Evolutionary conservation across 2,797 vertebrate species (phyloP).

Genomic region (Microcaecilia unicolor): DNA sequence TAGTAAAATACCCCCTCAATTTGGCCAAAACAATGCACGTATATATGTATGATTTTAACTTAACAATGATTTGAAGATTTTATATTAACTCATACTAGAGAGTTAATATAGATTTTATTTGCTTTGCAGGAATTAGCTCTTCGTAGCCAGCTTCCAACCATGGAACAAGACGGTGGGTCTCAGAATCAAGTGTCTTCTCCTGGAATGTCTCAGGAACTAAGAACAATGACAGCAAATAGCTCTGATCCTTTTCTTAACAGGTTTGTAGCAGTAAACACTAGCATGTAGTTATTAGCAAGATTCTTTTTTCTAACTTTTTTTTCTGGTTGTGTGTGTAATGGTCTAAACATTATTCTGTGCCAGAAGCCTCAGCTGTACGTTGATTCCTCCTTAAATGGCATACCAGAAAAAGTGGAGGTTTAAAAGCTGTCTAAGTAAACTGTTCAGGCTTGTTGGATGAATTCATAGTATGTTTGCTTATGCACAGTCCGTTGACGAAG

Average conservation of each 20-base stretch:
- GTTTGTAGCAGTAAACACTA: conserved; percentile 52
- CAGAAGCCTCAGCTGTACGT: conserved; percentile 42
- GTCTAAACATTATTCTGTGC: conserved; percentile 40
- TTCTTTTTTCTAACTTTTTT: conserved; percentile 13
- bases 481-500: conserved; percentile 38
- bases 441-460: conserved; percentile 42
- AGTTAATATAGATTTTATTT: conserved; percentile 8
- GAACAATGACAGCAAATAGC: conserved; percentile 97
- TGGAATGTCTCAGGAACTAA: conserved; percentile 85
- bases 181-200: conserved; percentile 88
- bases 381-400: conserved; percentile 40
- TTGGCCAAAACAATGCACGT: no score
- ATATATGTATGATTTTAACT: no score
- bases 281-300: background rate
- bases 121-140: conserved; percentile 81
- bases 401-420: conserved; percentile 33
- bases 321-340: conserved; percentile 32
- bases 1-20: no score
- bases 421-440: conserved; percentile 41
- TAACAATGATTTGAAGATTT: background rate
- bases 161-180: conserved; percentile 87
- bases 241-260: conserved; percentile 98
- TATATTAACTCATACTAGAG: no score
- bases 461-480: conserved; percentile 29
- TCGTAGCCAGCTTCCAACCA: conserved; percentile 87